Percentiles rank a stretch among this genome's conserved stretches.
Evolutionary conservation across 2,113 vertebrate species (phyloP).

Genomic region (Pedionomus torquatus): DNA sequence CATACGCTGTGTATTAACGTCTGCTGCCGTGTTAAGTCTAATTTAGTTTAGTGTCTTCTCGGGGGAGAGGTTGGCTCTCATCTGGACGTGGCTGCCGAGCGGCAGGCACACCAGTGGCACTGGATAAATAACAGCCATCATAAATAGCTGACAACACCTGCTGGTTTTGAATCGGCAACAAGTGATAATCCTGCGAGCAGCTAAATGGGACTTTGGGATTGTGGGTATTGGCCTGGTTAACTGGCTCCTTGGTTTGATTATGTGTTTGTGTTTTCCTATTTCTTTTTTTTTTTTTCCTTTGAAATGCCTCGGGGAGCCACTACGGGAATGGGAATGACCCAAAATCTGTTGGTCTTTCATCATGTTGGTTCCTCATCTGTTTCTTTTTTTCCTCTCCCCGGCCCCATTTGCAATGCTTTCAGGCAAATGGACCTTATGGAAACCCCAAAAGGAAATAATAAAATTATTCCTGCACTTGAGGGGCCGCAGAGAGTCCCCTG

Average conservation of each 20-base stretch:
- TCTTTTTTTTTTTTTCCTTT: background rate
- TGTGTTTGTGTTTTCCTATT: background rate
- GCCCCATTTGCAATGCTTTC: background rate
- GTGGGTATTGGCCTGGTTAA: background rate
- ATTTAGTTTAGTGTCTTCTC: conserved; percentile 2
- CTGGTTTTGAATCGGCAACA: conserved; percentile 32
- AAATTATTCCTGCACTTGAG: background rate
- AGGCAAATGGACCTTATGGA: background rate
- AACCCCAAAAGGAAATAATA: background rate
- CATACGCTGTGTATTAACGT: background rate
- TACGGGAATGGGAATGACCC: background rate
- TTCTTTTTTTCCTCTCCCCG: background rate
- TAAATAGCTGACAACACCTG: conserved; percentile 51
- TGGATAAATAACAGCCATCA: background rate
- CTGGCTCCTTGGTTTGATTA: background rate
- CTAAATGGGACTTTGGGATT: background rate
- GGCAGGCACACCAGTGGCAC: background rate
- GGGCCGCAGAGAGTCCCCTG: background rate
- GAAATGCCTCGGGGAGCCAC: background rate
- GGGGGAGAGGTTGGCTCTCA: background rate
- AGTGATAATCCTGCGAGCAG: conserved; percentile 30
- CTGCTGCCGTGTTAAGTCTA: background rate
- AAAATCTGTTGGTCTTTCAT: background rate
- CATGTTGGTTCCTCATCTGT: background rate
- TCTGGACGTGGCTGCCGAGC: background rate